Evolutionary conservation across 2,888 invertebrate genomes (phyloP), one percentile per base, ranked within the genome.

Genomic region (Hydropsyche betteni): DNA sequence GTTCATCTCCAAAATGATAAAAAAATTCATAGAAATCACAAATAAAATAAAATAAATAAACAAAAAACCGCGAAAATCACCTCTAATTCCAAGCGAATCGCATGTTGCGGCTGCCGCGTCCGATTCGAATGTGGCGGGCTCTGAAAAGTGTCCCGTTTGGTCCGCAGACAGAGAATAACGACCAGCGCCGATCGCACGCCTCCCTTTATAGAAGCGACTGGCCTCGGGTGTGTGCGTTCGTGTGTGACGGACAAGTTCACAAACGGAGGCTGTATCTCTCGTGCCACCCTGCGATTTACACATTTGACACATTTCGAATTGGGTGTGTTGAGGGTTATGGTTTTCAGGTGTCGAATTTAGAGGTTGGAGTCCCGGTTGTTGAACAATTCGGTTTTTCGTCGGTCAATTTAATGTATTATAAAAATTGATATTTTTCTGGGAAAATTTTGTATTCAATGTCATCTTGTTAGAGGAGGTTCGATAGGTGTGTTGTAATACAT

Each of bases 221-320:
- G 58, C 68, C 53, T 74, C 50, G 2, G 33, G 14, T 24, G 24
- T 38, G 14, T 24, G 24, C 52, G 52, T 34, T 7, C 51, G 5
- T 24, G 24, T 70, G 70, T 53, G 70, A 70, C 53, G 70, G 53
- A 70, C 70, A 53, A 69, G 50, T 69, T 69, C 53, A 70, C 6
- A 16, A 12, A 51, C 24, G 70, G 53, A 70, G 70, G 70, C 70
- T 70, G 52, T 53, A 12, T 51, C 53, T 70, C 52, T 70, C 52
- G 70, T 70, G 53, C 70, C 70, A 70, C 51, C 51, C 70, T 14
- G 52, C 53, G 34, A 53, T 8, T 10, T 33, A 24, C 53, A 52
- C 70, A 70, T 70, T 53, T 70, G 12, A n/a, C 51, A 16, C 24
- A 24, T 24, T 24, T 24, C 24, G 24, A 24, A 2, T 24, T 24